Evolutionary conservation across 2,888 invertebrate genomes (phyloP).

Genomic region (Drosophila acutilabella): DNA sequence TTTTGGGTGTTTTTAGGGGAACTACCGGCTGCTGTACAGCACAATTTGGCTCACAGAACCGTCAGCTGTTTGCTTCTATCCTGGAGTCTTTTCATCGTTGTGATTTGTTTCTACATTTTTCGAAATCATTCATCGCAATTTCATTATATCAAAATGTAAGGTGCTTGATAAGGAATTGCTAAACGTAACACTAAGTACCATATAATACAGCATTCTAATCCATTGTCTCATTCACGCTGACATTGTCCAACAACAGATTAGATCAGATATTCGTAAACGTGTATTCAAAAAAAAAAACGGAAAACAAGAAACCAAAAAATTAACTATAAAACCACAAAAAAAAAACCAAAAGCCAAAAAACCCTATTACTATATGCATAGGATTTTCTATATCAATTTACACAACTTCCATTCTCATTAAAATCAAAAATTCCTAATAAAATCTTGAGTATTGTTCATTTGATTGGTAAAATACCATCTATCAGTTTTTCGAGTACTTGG

Average conservation of each 20-base stretch:
- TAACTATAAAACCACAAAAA: neutral
- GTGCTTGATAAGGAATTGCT: slow-evolving; percentile 32
- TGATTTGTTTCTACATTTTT: slow-evolving; percentile 44
- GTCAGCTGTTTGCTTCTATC: slow-evolving; percentile 20
- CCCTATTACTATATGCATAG: slow-evolving; percentile 37
- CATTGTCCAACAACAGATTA: slow-evolving; percentile 49
- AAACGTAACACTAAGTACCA: neutral
- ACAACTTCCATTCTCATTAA: slow-evolving; percentile 47
- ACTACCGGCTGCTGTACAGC: slow-evolving; percentile 83
- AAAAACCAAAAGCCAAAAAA: neutral
- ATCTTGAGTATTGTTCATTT: slow-evolving; percentile 27
- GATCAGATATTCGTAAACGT: slow-evolving; percentile 32
- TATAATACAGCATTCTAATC: slow-evolving; percentile 8
- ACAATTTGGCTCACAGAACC: slow-evolving; percentile 75
- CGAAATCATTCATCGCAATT: slow-evolving; percentile 37
- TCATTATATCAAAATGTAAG: slow-evolving; percentile 23
- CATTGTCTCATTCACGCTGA: slow-evolving; percentile 24
- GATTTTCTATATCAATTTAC: slow-evolving; percentile 68
- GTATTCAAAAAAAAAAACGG: slow-evolving; percentile 2
- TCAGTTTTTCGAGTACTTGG: slow-evolving; percentile 6
- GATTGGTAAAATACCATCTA: slow-evolving; percentile 19
- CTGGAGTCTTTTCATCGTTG: slow-evolving; percentile 41
- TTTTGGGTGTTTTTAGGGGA: slow-evolving; percentile 70
- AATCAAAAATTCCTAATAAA: slow-evolving; percentile 24
- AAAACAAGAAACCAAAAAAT: neutral